phyloP scores from a whole-genome alignment of 2,888 invertebrate species.

The Eurytoma adleriae region DNA sequence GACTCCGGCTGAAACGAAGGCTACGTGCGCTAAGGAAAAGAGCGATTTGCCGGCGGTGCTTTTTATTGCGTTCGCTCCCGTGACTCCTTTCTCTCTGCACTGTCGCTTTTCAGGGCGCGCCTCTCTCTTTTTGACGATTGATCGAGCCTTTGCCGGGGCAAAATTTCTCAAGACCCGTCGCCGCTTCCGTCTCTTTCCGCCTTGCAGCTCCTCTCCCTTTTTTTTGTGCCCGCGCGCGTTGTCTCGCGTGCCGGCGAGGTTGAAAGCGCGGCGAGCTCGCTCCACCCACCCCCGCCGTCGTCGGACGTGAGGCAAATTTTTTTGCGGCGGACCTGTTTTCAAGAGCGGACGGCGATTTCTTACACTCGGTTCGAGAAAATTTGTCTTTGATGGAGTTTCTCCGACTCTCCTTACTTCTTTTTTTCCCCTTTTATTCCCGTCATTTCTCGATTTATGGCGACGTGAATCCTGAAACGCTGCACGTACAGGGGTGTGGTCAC shows the following conservation, averaged over 20 bases:
- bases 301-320: constrained; percentile 50
- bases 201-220: constrained; percentile 4
- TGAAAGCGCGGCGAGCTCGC: not conserved
- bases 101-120: constrained; percentile 37
- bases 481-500: not conserved
- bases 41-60: constrained; percentile 43
- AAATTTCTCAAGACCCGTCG: constrained; percentile 28
- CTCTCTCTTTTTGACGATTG: constrained; percentile 46
- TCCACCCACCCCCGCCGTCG: not conserved
- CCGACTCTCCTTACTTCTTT: not conserved
- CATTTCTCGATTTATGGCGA: not conserved
- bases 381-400: not conserved
- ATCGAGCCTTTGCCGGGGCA: constrained; percentile 32
- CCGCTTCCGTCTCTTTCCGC: constrained; percentile 16
- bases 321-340: constrained; percentile 24
- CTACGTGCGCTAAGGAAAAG: constrained; percentile 46
- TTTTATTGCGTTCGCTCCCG: constrained; percentile 39
- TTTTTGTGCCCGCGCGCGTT: constrained; percentile 18
- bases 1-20: constrained; percentile 14
- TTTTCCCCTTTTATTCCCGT: not conserved
- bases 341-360: constrained; percentile 23
- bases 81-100: constrained; percentile 20
- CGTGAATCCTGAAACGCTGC: not conserved
- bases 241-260: not conserved
- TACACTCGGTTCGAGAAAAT: constrained; percentile 6